Evolutionary conservation across 2,888 invertebrate species (phyloP).

Genomic region (Macaria notata): DNA sequence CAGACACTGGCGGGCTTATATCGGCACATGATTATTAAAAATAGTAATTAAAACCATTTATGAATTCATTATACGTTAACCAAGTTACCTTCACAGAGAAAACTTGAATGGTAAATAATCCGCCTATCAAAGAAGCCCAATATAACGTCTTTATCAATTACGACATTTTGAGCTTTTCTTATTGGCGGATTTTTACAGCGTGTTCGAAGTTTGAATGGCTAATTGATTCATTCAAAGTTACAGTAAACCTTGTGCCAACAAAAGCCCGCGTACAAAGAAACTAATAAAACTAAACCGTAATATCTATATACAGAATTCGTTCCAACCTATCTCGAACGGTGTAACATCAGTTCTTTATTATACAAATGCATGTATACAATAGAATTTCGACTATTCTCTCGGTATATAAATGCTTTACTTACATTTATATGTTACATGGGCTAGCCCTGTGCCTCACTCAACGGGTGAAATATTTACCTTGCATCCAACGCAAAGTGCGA

Average conservation of each 20-base stretch:
- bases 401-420: conserved; percentile 63
- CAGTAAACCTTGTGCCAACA: conserved; percentile 22
- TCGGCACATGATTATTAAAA: too few species aligned
- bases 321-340: conserved; percentile 31
- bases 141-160: too few species aligned
- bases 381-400: conserved; percentile 50
- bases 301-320: conserved; percentile 50
- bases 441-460: conserved; percentile 70
- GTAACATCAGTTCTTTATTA: conserved; percentile 34
- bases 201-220: too few species aligned
- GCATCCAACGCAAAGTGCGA: conserved; percentile 32
- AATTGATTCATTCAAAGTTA: too few species aligned
- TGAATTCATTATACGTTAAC: too few species aligned
- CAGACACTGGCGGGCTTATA: conserved; percentile 39
- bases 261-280: conserved; percentile 13
- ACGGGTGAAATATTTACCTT: conserved; percentile 65
- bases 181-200: neutral
- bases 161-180: too few species aligned
- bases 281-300: conserved; percentile 26
- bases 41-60: too few species aligned
- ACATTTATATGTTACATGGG: conserved; percentile 45
- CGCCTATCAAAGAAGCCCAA: too few species aligned
- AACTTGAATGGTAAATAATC: too few species aligned
- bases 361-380: conserved; percentile 61
- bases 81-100: too few species aligned